Conservation (phyloP, 35 echinoderm and acorn worm species). For the Hemicentrotus pulcherrimus region DNA sequence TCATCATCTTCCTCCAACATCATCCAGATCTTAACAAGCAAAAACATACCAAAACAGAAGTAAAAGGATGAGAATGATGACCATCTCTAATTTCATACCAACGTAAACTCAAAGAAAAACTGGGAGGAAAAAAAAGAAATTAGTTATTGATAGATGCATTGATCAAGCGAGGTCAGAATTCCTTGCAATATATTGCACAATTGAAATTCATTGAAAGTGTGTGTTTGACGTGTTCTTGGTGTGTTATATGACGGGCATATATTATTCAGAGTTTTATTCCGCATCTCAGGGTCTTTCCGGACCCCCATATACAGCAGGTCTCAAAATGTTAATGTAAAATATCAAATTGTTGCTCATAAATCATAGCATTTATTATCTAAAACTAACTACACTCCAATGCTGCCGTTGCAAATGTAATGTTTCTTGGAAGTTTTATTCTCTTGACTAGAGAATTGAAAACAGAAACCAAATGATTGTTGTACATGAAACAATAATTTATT, state of each 20-base stretch:
- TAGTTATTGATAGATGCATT: not conserved
- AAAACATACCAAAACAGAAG: not conserved
- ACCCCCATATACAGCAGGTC: no score
- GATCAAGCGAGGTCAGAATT: not conserved
- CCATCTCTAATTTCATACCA: not conserved
- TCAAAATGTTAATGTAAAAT: no score
- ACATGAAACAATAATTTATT: no score
- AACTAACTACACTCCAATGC: no score
- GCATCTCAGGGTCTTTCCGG: not conserved
- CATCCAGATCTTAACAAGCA: not conserved
- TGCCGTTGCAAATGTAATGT: no score
- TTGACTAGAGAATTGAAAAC: no score
- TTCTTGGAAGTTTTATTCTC: no score
- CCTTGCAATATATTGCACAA: not conserved
- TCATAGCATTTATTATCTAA: no score
- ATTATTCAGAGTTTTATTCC: not conserved
- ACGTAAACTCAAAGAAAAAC: not conserved
- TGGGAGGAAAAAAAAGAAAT: no score
- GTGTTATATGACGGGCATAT: not conserved
- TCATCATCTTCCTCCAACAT: not conserved
- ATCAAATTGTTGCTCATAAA: no score
- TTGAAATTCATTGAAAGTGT: not conserved
- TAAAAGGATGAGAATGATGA: not conserved
- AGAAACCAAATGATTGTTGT: no score
- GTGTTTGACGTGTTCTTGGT: not conserved